Conservation (phyloP, 2,797 vertebrate genomes). For the Vipera latastei region DNA sequence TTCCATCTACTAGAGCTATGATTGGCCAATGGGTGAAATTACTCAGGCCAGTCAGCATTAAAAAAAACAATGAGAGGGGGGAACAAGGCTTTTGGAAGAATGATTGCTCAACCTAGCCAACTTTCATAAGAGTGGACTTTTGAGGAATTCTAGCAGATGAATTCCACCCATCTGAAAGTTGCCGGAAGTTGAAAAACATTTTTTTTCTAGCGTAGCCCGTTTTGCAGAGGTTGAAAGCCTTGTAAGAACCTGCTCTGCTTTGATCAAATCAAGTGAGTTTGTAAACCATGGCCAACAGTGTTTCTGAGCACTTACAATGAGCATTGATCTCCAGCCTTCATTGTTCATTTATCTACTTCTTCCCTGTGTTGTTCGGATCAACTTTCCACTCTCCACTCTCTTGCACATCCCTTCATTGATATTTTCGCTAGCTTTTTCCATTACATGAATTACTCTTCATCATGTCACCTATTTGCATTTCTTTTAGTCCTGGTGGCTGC, state of each 20-base stretch:
- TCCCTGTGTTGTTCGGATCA: neutral
- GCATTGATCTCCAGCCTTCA: neutral
- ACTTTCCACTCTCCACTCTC: neutral
- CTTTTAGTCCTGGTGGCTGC: slow-evolving; percentile 50
- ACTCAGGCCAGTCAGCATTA: slow-evolving; percentile 18
- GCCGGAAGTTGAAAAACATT: too few species aligned
- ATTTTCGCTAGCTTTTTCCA: slow-evolving; percentile 49
- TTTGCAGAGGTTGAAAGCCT: neutral
- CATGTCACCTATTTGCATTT: slow-evolving; percentile 60
- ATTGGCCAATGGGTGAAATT: slow-evolving; percentile 5
- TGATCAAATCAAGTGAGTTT: too few species aligned
- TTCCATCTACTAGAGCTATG: neutral
- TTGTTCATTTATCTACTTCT: too few species aligned
- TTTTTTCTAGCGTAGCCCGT: too few species aligned
- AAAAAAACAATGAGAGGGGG: neutral
- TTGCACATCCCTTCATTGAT: slow-evolving; percentile 14
- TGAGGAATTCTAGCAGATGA: too few species aligned
- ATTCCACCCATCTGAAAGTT: too few species aligned
- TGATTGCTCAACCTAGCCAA: too few species aligned
- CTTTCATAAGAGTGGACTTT: too few species aligned
- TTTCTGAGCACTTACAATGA: neutral
- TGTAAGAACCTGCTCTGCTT: neutral
- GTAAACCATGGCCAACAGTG: neutral
- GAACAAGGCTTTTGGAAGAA: neutral
- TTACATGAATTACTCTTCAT: slow-evolving; percentile 29